phyloP scores from a whole-genome alignment of 2,888 invertebrate genomes.

The Leptinotarsa tumamoca region DNA sequence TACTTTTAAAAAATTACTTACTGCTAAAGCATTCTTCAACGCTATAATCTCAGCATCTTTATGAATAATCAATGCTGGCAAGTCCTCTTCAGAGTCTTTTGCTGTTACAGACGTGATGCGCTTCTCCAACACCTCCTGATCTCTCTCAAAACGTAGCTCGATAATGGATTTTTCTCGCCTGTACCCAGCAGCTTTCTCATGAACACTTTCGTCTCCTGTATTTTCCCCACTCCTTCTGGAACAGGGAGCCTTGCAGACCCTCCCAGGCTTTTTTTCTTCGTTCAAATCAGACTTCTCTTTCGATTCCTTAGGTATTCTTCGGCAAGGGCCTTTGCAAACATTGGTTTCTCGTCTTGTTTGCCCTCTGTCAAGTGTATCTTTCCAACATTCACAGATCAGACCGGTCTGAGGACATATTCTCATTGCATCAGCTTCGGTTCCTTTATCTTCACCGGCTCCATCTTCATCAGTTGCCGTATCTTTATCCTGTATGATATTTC shows the following conservation, averaged over 20 bases:
- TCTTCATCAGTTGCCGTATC: neutral
- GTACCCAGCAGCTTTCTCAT: neutral
- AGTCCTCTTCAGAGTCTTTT: constrained; percentile 23
- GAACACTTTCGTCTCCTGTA: neutral
- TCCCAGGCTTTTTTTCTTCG: neutral
- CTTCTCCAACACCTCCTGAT: constrained; percentile 20
- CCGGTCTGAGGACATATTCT: neutral
- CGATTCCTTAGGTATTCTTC: neutral
- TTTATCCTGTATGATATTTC: neutral
- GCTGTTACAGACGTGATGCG: constrained; percentile 6
- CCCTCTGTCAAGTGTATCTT: neutral
- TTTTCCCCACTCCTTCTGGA: neutral
- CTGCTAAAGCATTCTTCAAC: constrained; percentile 36
- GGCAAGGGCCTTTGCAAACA: neutral
- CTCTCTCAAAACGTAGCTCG: constrained; percentile 12
- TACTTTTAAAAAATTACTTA: constrained; percentile 23
- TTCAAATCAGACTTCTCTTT: neutral
- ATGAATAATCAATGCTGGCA: constrained; percentile 34
- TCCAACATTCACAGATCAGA: neutral
- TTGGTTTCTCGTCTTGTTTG: neutral
- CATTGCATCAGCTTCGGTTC: neutral
- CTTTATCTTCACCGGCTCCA: neutral
- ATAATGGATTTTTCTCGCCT: neutral
- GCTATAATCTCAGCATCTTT: constrained; percentile 42
- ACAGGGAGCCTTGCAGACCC: neutral